Base-by-base conservation (phyloP, 2,113 vertebrate species). In the Pao palembangensis region DNA sequence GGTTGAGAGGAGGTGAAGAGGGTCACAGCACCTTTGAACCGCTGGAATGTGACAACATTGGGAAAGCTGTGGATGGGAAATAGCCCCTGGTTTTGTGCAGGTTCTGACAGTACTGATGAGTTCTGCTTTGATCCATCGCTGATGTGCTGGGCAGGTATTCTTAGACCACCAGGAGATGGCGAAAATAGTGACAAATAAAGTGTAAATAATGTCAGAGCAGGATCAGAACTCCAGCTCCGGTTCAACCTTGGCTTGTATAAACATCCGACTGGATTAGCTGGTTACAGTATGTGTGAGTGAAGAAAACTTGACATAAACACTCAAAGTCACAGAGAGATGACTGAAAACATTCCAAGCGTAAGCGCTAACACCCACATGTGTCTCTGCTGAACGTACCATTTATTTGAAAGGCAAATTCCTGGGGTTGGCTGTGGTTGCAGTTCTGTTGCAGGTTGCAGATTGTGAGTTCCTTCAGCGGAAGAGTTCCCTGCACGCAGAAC, bases 381-480 rank as follows among this genome's bases (percentile, higher is more conserved):
- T 44, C 41, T 44, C 28, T 44, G 12, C 34, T 38, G 11, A 76
- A 70, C 88, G 75, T 53, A 99, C 96, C 95, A 73, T 94, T 92
- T 52, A 99, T 93, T 85, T 91, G 92, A 87, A 98, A 94, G 15
- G 92, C 90, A 0, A 91, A 93, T 0, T 90, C 91, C 73, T 91
- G 80, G 16, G 74, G 89, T 66, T 87, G 87, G 5, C 69, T 58
- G 73, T 84, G 71, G 72, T 84, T 88, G 65, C 87, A 85, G 72
- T 91, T 91, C 0, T 76, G 77, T 11, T 91, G 87, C 0, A 95
- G 46, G 3, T 87, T 91, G 44, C 74, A 88, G 76, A 98, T 87
- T 0, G 69, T 87, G 73, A 99, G 84, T 63, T 98, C 95, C n/a
- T 90, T 91, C 49, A 98, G 62, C 0, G 96, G 96, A 64, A 99